These are phyloP conservation scores for Ennomos erosarius DNA, from an alignment of 2,888 invertebrate species.

Conservation along the genomic window DNA sequence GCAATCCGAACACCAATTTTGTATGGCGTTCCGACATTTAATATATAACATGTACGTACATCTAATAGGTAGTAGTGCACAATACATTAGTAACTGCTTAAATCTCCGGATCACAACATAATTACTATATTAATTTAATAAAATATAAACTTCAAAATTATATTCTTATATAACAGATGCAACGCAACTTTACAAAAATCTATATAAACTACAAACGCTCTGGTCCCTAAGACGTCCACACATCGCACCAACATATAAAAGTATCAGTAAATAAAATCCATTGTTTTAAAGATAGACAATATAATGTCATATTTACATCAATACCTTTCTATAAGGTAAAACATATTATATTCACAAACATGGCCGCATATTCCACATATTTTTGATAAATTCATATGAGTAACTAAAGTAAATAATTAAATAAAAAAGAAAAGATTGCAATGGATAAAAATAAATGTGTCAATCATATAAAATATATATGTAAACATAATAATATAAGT, in stretches of 20 bases:
- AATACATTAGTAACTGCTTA: constrained; percentile 65
- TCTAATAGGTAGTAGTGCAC: constrained; percentile 62
- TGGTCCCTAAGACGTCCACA: constrained; percentile 66
- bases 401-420: too few relatives aligned
- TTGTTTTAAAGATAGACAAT: constrained; percentile 24
- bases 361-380: too few relatives aligned
- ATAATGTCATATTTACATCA: constrained; percentile 3
- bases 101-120: constrained; percentile 71
- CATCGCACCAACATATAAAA: constrained; percentile 60
- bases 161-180: constrained; percentile 37
- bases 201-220: constrained; percentile 58
- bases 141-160: constrained; percentile 51
- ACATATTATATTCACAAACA: too few relatives aligned
- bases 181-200: constrained; percentile 63
- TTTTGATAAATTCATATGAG: too few relatives aligned
- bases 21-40: constrained; percentile 42
- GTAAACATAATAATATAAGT: not conserved
- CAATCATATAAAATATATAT: too few relatives aligned
- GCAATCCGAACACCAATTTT: constrained; percentile 57
- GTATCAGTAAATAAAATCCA: constrained; percentile 44
- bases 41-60: constrained; percentile 59
- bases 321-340: not conserved
- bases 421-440: too few relatives aligned
- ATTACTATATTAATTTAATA: constrained; percentile 49
- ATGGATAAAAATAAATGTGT: too few relatives aligned